A percentile compares a stretch with the other conserved stretches of the same genome.
These are phyloP conservation scores for Sinocyclocheilus anophthalmus DNA, from an alignment of 2,113 vertebrate species.

Conservation along the genomic window DNA sequence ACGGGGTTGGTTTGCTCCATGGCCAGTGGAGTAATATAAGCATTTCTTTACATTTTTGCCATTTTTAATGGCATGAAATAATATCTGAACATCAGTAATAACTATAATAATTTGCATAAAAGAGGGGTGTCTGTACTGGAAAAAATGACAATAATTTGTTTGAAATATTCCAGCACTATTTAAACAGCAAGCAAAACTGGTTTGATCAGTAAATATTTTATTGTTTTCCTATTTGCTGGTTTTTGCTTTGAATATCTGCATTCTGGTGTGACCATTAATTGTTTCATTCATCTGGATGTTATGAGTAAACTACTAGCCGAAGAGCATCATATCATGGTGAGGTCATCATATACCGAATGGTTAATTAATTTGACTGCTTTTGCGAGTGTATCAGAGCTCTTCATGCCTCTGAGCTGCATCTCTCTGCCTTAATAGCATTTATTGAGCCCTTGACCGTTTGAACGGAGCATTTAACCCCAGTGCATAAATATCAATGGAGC, in stretches of 20 bases:
- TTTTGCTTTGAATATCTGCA: background rate
- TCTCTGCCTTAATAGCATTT: slow-evolving; percentile 71
- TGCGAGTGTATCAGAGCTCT: background rate
- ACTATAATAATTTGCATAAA: no score
- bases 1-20: no score
- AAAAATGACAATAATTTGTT: no score
- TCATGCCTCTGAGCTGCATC: background rate
- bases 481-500: slow-evolving; percentile 75
- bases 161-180: no score
- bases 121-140: no score
- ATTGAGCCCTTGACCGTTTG: slow-evolving; percentile 75
- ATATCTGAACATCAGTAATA: no score
- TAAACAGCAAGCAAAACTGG: no score
- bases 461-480: slow-evolving; percentile 74
- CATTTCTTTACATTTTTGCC: no score
- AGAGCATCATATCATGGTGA: slow-evolving; percentile 1
- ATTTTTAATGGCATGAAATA: no score
- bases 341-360: background rate
- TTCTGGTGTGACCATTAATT: background rate
- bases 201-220: no score
- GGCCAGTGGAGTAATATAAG: no score
- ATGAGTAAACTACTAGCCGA: background rate
- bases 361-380: slow-evolving; percentile 27
- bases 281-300: background rate
- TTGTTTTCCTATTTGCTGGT: no score